Base-by-base conservation (phyloP, 2,888 invertebrate genomes). In the Lomographa bimaculata region DNA sequence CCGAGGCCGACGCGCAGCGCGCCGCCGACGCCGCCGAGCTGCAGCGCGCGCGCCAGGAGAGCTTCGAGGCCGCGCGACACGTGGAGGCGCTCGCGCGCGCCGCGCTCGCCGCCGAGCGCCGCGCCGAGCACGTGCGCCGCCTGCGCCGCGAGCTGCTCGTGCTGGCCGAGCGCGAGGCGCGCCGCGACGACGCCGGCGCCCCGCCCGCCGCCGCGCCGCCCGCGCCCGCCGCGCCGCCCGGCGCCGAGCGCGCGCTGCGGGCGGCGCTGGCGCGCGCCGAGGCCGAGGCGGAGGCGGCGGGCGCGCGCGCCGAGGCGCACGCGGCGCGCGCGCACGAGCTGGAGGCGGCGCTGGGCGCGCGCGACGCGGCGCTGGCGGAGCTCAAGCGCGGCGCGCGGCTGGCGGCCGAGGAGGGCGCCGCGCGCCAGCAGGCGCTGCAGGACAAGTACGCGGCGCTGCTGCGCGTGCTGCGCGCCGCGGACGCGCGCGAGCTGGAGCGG, bases 361-460 rank as follows among this genome's bases (percentile, higher is more conserved):
- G 79, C 55, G 76, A 78, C 43, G 75, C 86, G 49, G 75, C 81
- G 21, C 84, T 92, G 49, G 77, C 91, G 7, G 75, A 74, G 65
- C 63, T 76, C 61, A 82, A 65, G 81, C 87, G 60, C 78, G 91
- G 54, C 70, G 91, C 54, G 66, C 77, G 50, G 89, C 79, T 77
- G 44, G 76, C 82, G 25, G 84, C 92, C 44, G 93, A 93, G 54
- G 93, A 93, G 64, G 91, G 91, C 63, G 87, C 90, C 60, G 90
- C 91, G 59, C 84, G 91, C 56, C 59, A 91, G 54, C 89, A 89
- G 47, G 91, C 91, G 5, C 77, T 91, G 44, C 90, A 89, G 54
- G 91, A 91, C 57, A 92, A 92, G 71, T 92, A 92, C 73, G 71
- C 81, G 50, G 87, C 91, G 47, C 87, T 92, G 58, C 78, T 90